These are phyloP conservation scores for Tetranychus truncatus DNA, from an alignment of 2,888 invertebrate genomes.

Conservation along the genomic window DNA sequence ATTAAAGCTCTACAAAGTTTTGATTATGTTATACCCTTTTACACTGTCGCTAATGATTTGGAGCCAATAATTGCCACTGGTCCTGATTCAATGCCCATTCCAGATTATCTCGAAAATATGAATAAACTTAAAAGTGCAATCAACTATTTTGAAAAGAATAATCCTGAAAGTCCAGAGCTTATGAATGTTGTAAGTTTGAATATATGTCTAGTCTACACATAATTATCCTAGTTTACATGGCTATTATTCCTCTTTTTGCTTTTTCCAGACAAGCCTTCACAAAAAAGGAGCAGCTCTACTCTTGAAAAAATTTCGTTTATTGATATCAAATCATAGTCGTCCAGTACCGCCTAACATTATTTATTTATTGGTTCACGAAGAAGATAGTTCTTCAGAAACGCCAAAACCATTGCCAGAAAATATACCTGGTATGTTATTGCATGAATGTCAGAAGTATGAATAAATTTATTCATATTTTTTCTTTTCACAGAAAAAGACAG, in stretches of 20 bases:
- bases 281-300: conserved; percentile 56
- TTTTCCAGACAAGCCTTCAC: conserved; percentile 31
- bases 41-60: conserved; percentile 63
- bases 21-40: conserved; percentile 84
- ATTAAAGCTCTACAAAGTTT: conserved; percentile 67
- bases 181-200: conserved; percentile 61
- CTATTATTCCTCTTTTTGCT: neutral
- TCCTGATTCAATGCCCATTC: conserved; percentile 42
- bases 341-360: conserved; percentile 69
- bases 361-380: conserved; percentile 63
- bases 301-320: conserved; percentile 67
- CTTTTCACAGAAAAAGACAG: conserved; percentile 39
- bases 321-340: conserved; percentile 64
- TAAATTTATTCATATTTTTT: neutral
- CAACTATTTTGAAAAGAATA: conserved; percentile 75
- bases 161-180: conserved; percentile 76
- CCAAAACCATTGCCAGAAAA: conserved; percentile 13
- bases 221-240: too few relatives aligned
- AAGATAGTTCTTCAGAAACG: conserved; percentile 35
- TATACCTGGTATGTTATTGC: neutral
- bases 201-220: conserved; percentile 10
- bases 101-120: conserved; percentile 48
- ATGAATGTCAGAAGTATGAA: neutral
- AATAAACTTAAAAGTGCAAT: conserved; percentile 67
- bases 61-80: conserved; percentile 47